Conservation (phyloP, 2,888 invertebrate genomes). For the Sarcophaga caerulescens region DNA sequence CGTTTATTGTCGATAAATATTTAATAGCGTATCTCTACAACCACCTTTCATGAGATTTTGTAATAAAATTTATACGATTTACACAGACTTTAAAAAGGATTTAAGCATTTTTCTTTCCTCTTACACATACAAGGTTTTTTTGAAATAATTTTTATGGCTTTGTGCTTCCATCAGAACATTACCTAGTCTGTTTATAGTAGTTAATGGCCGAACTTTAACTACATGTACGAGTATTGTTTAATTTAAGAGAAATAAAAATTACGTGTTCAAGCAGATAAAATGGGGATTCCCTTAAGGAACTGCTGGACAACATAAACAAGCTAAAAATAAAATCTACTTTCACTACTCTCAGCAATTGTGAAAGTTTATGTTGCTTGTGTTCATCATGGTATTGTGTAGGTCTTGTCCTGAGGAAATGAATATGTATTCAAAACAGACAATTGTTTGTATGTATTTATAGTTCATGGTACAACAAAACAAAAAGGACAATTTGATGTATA, state of each 20-base stretch:
- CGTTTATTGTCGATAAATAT: conserved; percentile 18
- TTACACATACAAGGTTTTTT: background rate
- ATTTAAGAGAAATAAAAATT: background rate
- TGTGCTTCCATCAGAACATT: no score
- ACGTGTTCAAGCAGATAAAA: background rate
- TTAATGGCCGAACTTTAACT: conserved; percentile 7
- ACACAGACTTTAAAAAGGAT: background rate
- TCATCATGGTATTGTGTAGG: no score
- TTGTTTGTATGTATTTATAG: no score
- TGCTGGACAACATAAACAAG: background rate
- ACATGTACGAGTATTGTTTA: background rate
- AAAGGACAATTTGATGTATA: no score
- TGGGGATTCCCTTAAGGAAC: background rate
- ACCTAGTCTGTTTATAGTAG: no score
- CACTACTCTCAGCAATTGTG: no score
- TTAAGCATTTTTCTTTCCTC: background rate
- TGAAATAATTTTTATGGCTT: background rate
- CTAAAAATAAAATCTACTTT: no score
- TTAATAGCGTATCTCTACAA: background rate
- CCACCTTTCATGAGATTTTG: background rate
- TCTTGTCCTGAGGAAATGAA: no score
- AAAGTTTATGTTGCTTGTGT: no score
- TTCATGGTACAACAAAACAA: no score
- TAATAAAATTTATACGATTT: background rate
- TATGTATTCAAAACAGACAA: no score